Conservation (phyloP, 2,888 invertebrate genomes). For the Leptinotarsa rubiginosa region DNA sequence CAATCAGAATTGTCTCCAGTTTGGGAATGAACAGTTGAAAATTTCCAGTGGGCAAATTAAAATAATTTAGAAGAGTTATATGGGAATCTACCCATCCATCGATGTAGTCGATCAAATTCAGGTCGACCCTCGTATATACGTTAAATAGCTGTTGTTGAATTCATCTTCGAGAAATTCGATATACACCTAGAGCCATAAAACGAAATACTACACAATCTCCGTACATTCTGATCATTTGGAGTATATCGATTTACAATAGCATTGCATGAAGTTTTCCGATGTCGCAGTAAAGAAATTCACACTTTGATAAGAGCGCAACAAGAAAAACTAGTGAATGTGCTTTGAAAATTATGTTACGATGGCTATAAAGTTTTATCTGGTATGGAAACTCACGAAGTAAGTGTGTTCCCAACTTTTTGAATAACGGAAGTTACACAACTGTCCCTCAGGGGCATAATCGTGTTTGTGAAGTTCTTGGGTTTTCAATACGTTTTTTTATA, state of each 20-base stretch:
- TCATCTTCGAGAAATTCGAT: not conserved
- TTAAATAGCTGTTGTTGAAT: not conserved
- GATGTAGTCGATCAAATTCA: no score
- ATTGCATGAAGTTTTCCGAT: slow-evolving; percentile 5
- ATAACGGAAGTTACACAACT: not conserved
- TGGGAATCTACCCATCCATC: no score
- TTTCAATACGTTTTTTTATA: not conserved
- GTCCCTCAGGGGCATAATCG: not conserved
- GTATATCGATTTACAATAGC: slow-evolving; percentile 11
- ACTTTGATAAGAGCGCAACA: slow-evolving; percentile 13
- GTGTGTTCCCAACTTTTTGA: not conserved
- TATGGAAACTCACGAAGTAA: not conserved
- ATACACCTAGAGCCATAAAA: not conserved
- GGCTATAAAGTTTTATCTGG: slow-evolving; percentile 10
- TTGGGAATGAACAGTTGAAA: no score
- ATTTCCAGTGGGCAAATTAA: no score
- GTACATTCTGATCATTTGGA: slow-evolving; percentile 9
- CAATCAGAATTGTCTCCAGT: no score
- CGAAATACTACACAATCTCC: not conserved
- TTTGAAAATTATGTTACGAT: slow-evolving; percentile 9
- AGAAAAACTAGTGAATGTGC: slow-evolving; percentile 8
- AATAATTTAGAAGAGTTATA: no score
- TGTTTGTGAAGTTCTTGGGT: not conserved
- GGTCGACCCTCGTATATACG: no score
- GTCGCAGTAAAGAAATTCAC: slow-evolving; percentile 7